phyloP scores from a whole-genome alignment of 1,140 invertebrate species.

The Tribolium castaneum region DNA sequence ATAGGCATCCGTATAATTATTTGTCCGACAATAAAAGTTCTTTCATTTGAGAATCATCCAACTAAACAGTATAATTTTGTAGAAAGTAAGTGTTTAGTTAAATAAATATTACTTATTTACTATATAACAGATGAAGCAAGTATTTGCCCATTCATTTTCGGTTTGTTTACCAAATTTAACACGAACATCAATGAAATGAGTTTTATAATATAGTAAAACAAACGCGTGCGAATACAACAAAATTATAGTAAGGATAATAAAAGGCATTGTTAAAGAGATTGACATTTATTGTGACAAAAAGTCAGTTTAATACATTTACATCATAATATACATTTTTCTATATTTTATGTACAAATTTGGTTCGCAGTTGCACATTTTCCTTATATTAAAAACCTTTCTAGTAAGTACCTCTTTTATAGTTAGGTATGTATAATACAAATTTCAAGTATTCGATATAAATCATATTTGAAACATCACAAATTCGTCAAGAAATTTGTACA shows the following conservation, averaged over 20 bases:
- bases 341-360: slow-evolving; percentile 53
- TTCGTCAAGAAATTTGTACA: slow-evolving; percentile 40
- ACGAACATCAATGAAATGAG: neutral
- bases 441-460: slow-evolving; percentile 46
- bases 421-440: slow-evolving; percentile 38
- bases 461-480: slow-evolving; percentile 54
- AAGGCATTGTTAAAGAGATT: slow-evolving; percentile 46
- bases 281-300: slow-evolving; percentile 59
- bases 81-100: neutral
- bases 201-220: neutral
- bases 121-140: neutral
- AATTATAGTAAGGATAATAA: neutral
- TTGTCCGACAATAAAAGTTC: neutral
- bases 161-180: neutral
- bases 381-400: slow-evolving; percentile 45
- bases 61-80: neutral
- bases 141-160: neutral
- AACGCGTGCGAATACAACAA: neutral
- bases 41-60: neutral
- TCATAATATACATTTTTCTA: slow-evolving; percentile 45
- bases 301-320: slow-evolving; percentile 49
- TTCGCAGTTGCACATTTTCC: slow-evolving; percentile 51
- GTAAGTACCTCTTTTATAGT: slow-evolving; percentile 39
- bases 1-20: too few species aligned
- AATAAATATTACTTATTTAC: neutral